Base-by-base conservation (phyloP, 1,140 invertebrate species). In the Chelonus insularis region DNA sequence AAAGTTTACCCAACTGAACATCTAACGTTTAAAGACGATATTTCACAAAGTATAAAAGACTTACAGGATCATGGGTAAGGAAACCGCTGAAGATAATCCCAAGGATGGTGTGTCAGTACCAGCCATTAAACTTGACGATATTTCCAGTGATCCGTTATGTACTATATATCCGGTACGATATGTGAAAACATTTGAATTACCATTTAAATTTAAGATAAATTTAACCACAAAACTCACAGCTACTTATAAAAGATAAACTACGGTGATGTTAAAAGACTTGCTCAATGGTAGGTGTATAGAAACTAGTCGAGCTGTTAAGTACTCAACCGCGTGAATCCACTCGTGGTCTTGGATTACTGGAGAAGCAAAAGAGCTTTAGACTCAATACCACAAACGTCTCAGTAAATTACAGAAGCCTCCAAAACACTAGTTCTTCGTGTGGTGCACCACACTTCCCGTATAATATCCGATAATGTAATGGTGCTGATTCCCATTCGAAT, bases 381-480 rank as follows among this genome's bases (percentile, higher is more conserved):
- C 9, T 39, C 9, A 39, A n/a, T n/a, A n/a, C 52, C 52, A 37
- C 36, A 56, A 37, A 16, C 52, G 52, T 56, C 20, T 56, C 34
- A 18, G 11, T 37, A 56, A 56, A 56, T 56, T 56, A 41, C 52
- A 56, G 39, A 21, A 20, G 39, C 52, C 39, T 37, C 18, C 52
- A 1, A 21, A n/a, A 39, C 9, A n/a, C 12, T 39, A 39, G 12
- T n/a, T 39, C 36, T 14, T 39, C 36, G 36, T 39, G 36, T 39
- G 36, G 36, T 39, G 12, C 4, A 39, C 36, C 36, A 1, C 51
- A 7, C 14, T 9, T 21, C 52, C 48, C n/a, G 8, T 29, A 51
- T 20, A 23, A 56, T 14, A 41, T 20, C 18, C 52, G 36, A 21
- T 23, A 21, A 23, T 14, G 37, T 23, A 21, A 23, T 14, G 21